Conservation (phyloP, 2,888 invertebrate species). For the Caenorhabditis doughertyi region DNA sequence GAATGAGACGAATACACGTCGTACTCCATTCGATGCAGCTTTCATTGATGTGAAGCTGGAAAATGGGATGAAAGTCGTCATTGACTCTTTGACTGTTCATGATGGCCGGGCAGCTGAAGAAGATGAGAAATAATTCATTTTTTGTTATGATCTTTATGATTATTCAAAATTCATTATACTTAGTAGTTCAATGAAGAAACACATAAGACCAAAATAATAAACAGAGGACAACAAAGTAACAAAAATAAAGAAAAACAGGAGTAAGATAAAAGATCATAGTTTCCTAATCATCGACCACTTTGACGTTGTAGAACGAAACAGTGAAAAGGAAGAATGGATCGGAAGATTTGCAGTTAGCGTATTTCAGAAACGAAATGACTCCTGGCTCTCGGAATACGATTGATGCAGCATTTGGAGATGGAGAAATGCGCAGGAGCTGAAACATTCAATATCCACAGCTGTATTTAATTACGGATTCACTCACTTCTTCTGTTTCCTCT, state of each 20-base stretch:
- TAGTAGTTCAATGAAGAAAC: neutral
- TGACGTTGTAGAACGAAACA: constrained; percentile 66
- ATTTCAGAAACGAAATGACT: constrained; percentile 79
- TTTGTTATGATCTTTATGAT: neutral
- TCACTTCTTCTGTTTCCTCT: constrained; percentile 77
- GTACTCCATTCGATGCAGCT: constrained; percentile 33
- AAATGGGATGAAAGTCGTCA: constrained; percentile 30
- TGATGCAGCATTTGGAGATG: constrained; percentile 70
- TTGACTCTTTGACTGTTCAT: constrained; percentile 47
- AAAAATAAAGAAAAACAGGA: constrained; percentile 6
- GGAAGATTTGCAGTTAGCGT: constrained; percentile 70
- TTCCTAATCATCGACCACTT: constrained; percentile 57
- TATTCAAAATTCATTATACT: too few relatives aligned
- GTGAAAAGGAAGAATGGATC: constrained; percentile 65
- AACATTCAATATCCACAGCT: constrained; percentile 7
- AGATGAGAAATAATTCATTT: constrained; percentile 7
- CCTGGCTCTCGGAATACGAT: constrained; percentile 78
- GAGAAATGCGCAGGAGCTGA: constrained; percentile 74
- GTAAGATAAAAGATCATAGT: constrained; percentile 14
- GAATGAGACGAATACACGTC: constrained; percentile 6
- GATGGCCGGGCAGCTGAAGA: constrained; percentile 8
- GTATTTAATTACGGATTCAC: too few relatives aligned
- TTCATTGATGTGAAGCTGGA: constrained; percentile 12
- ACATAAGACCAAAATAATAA: neutral
- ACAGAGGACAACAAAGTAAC: neutral